Evolutionary conservation across 2,797 vertebrate species (phyloP).

Genomic region (Sparidentex hasta): DNA sequence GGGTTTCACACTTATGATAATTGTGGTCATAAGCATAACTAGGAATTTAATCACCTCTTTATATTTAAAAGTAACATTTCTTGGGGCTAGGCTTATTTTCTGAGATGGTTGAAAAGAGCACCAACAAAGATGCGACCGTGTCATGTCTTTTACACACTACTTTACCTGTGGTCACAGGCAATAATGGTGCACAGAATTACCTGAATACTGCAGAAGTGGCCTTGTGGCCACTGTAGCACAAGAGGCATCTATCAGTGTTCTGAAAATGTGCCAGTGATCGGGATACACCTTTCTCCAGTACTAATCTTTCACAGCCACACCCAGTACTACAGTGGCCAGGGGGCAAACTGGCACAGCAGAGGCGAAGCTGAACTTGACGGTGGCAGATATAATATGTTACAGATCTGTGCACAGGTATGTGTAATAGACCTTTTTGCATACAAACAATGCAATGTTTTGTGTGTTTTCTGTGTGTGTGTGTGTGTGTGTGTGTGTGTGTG

Average conservation of each 20-base stretch:
- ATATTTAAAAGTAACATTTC: too few relatives aligned
- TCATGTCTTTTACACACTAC: neutral
- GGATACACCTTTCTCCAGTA: slow-evolving; percentile 19
- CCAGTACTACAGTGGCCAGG: slow-evolving; percentile 38
- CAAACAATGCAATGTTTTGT: neutral
- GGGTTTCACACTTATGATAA: too few relatives aligned
- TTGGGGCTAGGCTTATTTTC: too few relatives aligned
- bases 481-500: too few relatives aligned
- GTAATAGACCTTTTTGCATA: neutral
- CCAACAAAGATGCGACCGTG: neutral
- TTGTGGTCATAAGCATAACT: too few relatives aligned
- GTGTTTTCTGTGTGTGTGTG: too few relatives aligned
- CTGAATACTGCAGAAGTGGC: neutral
- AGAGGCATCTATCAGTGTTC: slow-evolving; percentile 12
- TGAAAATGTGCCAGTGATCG: slow-evolving; percentile 17
- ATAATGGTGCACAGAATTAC: neutral
- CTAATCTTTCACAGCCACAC: slow-evolving; percentile 57
- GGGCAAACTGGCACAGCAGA: slow-evolving; percentile 52
- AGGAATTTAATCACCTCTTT: too few relatives aligned
- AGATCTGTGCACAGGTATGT: neutral
- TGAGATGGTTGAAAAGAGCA: too few relatives aligned
- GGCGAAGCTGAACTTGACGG: slow-evolving; percentile 45
- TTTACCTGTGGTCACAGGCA: neutral
- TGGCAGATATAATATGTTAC: slow-evolving; percentile 8
- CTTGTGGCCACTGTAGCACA: slow-evolving; percentile 7